Base-by-base conservation (phyloP, 2,888 invertebrate genomes). In the Pseudococcus jackbeardsleyi region DNA sequence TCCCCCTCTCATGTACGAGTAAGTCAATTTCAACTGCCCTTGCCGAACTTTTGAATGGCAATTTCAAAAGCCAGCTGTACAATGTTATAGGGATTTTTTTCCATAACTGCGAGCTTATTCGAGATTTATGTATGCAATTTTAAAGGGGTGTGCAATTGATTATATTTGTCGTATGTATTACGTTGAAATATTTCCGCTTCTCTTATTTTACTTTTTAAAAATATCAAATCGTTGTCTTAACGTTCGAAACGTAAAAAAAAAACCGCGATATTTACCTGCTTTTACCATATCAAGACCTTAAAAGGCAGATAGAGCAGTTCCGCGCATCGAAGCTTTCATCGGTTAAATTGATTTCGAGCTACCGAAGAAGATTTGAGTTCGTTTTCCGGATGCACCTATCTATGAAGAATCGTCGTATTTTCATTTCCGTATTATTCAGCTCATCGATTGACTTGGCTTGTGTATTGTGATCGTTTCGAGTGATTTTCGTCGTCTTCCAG, bases 391-490 rank as follows among this genome's bases (percentile, higher is more conserved):
- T 54, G 54, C 54, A 54, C 54, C 54, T 54, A 54, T n/a, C 54
- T 54, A n/a, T n/a, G 54, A 54, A 54, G 54, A 54, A 54, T 54
- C 54, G 54, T 54, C 54, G 54, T 54, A 54, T 54, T 54, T 54
- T 54, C 54, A 50, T 50, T 50, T 50, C 48, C 12, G 15, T 50
- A 50, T 50, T 50, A 12, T 7, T 54, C 54, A 54, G 0, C 54
- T 54, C 54, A 54, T 54, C 54, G n/a, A 54, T n/a, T 54, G 54
- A 54, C 54, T 54, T 54, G n/a, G n/a, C 54, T n/a, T 54, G 54
- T 54, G 54, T 54, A 54, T n/a, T 54, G 54, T 54, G 54, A 54
- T 54, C 33, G 72, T 33, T 19, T 72, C 72, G 72, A 72, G 72
- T 72, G 33, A n/a, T 22, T 72, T 22, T 64, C n/a, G 9, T 42